phyloP scores from a whole-genome alignment of 2,797 vertebrate species.

The Coilia nasus region DNA sequence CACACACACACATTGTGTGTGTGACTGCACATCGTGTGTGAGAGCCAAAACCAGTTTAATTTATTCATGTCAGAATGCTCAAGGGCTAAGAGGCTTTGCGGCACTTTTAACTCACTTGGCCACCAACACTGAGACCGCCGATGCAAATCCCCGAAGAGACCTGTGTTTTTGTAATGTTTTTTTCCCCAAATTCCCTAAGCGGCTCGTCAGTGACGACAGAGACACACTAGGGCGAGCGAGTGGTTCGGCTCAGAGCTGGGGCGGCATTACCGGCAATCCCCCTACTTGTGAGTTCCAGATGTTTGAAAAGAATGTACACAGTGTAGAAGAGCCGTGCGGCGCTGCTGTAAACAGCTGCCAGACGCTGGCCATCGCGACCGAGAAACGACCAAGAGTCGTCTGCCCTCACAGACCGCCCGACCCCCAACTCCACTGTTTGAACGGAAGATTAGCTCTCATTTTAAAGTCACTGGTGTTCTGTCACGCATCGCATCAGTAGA shows the following conservation, averaged over 20 bases:
- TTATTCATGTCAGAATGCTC: slow-evolving; percentile 68
- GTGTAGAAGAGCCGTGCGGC: slow-evolving; percentile 64
- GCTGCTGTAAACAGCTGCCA: slow-evolving; percentile 75
- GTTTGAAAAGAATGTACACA: slow-evolving; percentile 66
- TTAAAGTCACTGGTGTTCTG: neutral
- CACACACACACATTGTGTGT: neutral
- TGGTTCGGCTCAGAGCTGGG: slow-evolving; percentile 60
- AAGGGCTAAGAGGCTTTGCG: slow-evolving; percentile 70
- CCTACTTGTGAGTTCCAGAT: slow-evolving; percentile 67
- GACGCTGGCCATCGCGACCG: slow-evolving; percentile 49
- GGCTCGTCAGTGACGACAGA: slow-evolving; percentile 59
- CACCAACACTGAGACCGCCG: neutral
- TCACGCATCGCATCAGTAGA: neutral
- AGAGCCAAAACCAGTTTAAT: slow-evolving; percentile 64
- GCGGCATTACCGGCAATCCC: slow-evolving; percentile 70
- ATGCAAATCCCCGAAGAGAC: neutral
- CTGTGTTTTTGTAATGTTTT: neutral
- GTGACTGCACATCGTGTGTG: too few relatives aligned
- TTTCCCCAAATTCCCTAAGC: slow-evolving; percentile 31
- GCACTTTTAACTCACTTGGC: slow-evolving; percentile 59
- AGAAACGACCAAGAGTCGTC: neutral
- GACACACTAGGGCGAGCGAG: neutral
- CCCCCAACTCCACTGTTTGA: neutral
- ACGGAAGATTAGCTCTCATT: neutral
- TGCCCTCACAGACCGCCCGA: neutral